phyloP scores from a whole-genome alignment of 2,888 invertebrate species.

The Rambutsinella grinnellia region DNA sequence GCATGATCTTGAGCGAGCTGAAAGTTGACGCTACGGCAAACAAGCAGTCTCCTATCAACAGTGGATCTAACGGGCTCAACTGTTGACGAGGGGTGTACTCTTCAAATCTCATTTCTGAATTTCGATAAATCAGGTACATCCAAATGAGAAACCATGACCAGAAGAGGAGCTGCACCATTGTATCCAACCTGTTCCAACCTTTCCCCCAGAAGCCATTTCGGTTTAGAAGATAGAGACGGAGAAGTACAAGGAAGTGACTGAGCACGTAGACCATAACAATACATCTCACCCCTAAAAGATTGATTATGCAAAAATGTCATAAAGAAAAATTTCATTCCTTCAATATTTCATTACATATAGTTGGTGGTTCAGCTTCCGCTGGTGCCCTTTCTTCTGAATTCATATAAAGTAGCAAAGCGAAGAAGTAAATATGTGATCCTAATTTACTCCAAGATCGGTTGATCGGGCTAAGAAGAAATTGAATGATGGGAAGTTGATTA shows the following conservation, averaged over 20 bases:
- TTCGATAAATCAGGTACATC: conserved; percentile 69
- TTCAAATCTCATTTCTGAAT: conserved; percentile 46
- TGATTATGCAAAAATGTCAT: too few species aligned
- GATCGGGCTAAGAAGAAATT: conserved; percentile 5
- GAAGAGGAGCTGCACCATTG: conserved; percentile 75
- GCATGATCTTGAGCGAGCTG: conserved; percentile 77
- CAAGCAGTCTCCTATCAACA: conserved; percentile 77
- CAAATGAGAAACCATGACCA: conserved; percentile 76
- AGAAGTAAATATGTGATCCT: background rate
- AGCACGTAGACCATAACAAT: conserved; percentile 71
- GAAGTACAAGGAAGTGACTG: conserved; percentile 56
- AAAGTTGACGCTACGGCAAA: conserved; percentile 78
- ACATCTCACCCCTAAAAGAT: conserved; percentile 25
- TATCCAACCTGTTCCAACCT: conserved; percentile 77
- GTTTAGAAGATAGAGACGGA: conserved; percentile 71
- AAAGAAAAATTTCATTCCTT: conserved; percentile 43
- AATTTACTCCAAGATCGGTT: conserved; percentile 10
- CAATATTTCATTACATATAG: conserved; percentile 13
- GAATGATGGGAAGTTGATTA: background rate
- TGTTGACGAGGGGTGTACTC: conserved; percentile 75
- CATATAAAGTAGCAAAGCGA: conserved; percentile 7
- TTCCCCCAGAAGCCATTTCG: conserved; percentile 73
- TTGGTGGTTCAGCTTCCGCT: conserved; percentile 13
- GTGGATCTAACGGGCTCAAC: conserved; percentile 77
- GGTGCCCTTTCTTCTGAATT: conserved; percentile 5